Percentiles rank a stretch among this genome's conserved stretches.
Evolutionary conservation across 1,140 invertebrate species (phyloP).

Genomic region (Papilio xuthus): DNA sequence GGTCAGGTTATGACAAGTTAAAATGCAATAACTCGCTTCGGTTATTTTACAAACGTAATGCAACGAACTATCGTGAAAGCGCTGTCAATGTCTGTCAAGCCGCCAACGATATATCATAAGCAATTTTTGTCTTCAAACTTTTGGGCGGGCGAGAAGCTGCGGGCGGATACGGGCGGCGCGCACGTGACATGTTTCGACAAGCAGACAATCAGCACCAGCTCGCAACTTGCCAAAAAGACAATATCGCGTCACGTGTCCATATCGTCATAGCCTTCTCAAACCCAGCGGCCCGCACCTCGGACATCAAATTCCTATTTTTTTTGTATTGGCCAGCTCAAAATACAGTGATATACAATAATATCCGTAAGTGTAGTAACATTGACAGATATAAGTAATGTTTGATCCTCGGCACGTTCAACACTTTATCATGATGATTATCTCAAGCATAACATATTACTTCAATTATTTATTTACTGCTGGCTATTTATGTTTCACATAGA

Average conservation of each 20-base stretch:
- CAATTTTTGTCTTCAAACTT: slow-evolving; percentile 12
- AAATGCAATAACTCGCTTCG: slow-evolving; percentile 1
- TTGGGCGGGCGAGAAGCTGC: neutral
- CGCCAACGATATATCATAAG: neutral
- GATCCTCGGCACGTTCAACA: neutral
- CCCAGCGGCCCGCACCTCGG: neutral
- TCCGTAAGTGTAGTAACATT: neutral
- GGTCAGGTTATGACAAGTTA: neutral
- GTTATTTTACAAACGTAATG: slow-evolving; percentile 16
- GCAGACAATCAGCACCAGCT: slow-evolving; percentile 23
- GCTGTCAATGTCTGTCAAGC: slow-evolving; percentile 8
- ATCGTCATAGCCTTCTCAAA: neutral
- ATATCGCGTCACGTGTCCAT: slow-evolving; percentile 1
- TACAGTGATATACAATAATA: neutral
- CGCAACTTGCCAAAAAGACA: neutral
- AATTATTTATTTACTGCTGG: no score
- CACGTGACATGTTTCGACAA: slow-evolving; percentile 20
- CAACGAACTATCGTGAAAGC: neutral
- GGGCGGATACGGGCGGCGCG: neutral
- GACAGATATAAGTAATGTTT: neutral
- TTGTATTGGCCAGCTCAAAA: neutral
- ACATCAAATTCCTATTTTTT: neutral
- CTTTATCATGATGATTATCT: neutral
- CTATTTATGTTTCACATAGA: neutral
- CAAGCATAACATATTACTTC: neutral